Percentiles rank a stretch among this genome's conserved stretches.
phyloP scores from a whole-genome alignment of 2,113 vertebrate species.

The Albula glossodonta region DNA sequence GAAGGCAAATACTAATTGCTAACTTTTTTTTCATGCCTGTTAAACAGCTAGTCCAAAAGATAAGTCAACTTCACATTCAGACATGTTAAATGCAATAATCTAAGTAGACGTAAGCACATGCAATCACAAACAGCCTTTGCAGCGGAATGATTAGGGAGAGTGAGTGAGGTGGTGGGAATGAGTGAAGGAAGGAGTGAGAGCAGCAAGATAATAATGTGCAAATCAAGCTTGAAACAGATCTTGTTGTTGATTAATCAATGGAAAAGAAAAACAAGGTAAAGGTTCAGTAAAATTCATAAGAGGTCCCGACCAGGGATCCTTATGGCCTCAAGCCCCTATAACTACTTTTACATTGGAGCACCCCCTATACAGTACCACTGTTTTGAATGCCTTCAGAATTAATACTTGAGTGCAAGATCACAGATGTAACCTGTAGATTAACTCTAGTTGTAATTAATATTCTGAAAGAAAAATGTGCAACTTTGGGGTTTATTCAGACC shows the following conservation, averaged over 20 bases:
- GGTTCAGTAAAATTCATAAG: neutral
- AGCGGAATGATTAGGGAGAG: neutral
- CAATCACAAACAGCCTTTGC: neutral
- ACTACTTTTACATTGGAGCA: too few species aligned
- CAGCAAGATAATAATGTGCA: neutral
- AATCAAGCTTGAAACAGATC: neutral
- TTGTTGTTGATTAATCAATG: neutral
- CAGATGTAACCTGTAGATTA: too few species aligned
- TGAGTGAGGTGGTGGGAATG: too few species aligned
- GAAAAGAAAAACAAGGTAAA: neutral
- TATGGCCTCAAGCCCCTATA: too few species aligned
- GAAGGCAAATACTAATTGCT: neutral
- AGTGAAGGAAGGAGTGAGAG: neutral
- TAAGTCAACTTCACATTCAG: neutral
- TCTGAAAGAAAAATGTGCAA: too few species aligned
- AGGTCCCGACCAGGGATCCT: neutral
- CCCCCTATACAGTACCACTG: too few species aligned
- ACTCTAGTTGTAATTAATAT: too few species aligned
- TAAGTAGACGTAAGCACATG: neutral
- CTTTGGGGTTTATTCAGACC: too few species aligned
- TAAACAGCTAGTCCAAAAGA: neutral
- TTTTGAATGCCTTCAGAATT: too few species aligned
- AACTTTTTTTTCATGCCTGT: neutral
- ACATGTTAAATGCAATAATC: neutral
- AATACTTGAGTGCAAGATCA: too few species aligned